Percentiles rank a stretch among this genome's conserved stretches.
Conservation (phyloP, 2,888 invertebrate genomes). For the Perizoma affinitatum region DNA sequence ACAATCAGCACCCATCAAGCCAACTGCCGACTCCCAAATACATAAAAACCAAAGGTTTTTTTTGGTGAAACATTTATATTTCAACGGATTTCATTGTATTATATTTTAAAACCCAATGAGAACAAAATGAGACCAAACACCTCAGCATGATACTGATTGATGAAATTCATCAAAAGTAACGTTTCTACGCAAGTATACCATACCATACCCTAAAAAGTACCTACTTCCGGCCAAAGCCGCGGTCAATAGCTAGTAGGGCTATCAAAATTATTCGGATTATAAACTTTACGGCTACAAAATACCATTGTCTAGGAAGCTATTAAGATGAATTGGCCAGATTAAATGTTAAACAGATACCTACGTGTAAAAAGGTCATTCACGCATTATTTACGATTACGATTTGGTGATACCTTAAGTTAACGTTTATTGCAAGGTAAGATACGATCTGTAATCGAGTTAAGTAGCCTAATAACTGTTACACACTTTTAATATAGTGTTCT, state of each 20-base stretch:
- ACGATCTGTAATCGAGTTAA: constrained; percentile 25
- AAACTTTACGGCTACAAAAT: constrained; percentile 31
- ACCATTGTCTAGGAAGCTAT: constrained; percentile 42
- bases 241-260: constrained; percentile 9
- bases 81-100: too few relatives aligned
- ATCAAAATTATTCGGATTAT: constrained; percentile 39
- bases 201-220: too few relatives aligned
- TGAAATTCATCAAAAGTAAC: too few relatives aligned
- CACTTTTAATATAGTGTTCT: constrained; percentile 7
- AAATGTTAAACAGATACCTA: constrained; percentile 42
- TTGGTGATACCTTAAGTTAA: constrained; percentile 24
- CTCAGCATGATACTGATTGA: too few relatives aligned
- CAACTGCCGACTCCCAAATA: too few relatives aligned
- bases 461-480: constrained; percentile 17
- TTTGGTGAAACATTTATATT: too few relatives aligned
- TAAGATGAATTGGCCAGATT: constrained; percentile 45
- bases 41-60: too few relatives aligned
- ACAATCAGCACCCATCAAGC: too few relatives aligned
- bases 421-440: constrained; percentile 24
- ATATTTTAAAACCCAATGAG: too few relatives aligned
- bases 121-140: too few relatives aligned
- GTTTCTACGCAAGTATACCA: too few relatives aligned
- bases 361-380: constrained; percentile 44
- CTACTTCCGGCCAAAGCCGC: not conserved
- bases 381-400: constrained; percentile 36